These are phyloP conservation scores for Macrophya alboannulata DNA, from an alignment of 2,888 invertebrate genomes.

Conservation along the genomic window DNA sequence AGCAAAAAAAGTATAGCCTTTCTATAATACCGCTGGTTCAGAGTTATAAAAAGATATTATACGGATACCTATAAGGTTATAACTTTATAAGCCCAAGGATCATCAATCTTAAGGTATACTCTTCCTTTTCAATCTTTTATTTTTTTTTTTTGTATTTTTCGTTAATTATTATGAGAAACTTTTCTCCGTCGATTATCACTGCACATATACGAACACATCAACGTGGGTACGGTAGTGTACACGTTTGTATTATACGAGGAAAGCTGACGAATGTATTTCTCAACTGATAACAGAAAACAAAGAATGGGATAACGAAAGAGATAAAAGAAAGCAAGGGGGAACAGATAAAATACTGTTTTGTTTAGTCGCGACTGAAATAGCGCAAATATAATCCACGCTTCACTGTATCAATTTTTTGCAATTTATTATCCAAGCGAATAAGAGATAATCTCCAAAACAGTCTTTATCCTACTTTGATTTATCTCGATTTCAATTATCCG, in stretches of 20 bases:
- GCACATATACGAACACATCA: background rate
- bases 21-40: no score
- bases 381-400: background rate
- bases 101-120: no score
- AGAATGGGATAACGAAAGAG: background rate
- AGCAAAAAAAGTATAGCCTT: background rate
- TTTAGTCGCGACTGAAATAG: background rate
- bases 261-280: background rate
- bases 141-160: background rate
- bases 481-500: no score
- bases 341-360: background rate
- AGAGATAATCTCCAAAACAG: background rate
- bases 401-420: background rate
- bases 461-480: no score
- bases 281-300: conserved; percentile 1
- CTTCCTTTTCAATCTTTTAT: background rate
- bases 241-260: background rate
- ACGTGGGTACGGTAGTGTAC: background rate
- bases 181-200: background rate
- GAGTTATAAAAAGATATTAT: no score
- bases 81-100: no score
- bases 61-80: no score
- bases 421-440: background rate
- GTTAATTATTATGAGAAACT: background rate
- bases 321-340: background rate